These are phyloP conservation scores for Vulpes vulpes DNA, from an alignment of 2,113 vertebrate species.

Conservation along the genomic window DNA sequence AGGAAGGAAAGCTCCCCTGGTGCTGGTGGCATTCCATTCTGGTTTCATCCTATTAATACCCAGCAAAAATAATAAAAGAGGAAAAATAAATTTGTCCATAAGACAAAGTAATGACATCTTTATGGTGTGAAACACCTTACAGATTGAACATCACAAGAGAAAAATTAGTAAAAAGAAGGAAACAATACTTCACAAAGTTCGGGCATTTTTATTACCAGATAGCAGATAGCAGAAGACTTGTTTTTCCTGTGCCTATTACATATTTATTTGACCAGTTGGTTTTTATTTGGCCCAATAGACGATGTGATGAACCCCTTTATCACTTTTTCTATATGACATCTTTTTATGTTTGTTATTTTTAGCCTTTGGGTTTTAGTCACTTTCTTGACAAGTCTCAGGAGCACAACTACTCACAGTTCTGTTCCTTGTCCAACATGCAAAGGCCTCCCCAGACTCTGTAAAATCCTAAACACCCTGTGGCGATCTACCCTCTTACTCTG, in stretches of 20 bases:
- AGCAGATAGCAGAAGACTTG: not conserved
- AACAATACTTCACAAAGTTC: not conserved
- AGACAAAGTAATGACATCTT: not conserved
- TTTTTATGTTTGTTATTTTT: not conserved
- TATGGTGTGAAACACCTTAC: not conserved
- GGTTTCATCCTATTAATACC: too few species aligned
- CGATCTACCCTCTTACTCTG: not conserved
- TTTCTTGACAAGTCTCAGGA: not conserved
- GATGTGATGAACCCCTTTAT: not conserved
- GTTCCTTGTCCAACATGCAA: not conserved
- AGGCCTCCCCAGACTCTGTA: not conserved
- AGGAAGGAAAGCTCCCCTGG: not conserved
- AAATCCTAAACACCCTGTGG: not conserved
- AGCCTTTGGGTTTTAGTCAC: not conserved
- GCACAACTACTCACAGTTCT: not conserved
- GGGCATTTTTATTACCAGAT: not conserved
- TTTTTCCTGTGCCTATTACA: not conserved
- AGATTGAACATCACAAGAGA: not conserved
- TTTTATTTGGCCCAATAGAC: too few species aligned
- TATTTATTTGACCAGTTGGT: not conserved
- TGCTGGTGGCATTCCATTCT: not conserved
- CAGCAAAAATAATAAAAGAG: not conserved
- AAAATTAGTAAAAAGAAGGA: not conserved
- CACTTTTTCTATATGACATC: not conserved
- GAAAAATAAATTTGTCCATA: not conserved